Conservation (phyloP, 1,140 invertebrate species). For the Bombus waltoni region DNA sequence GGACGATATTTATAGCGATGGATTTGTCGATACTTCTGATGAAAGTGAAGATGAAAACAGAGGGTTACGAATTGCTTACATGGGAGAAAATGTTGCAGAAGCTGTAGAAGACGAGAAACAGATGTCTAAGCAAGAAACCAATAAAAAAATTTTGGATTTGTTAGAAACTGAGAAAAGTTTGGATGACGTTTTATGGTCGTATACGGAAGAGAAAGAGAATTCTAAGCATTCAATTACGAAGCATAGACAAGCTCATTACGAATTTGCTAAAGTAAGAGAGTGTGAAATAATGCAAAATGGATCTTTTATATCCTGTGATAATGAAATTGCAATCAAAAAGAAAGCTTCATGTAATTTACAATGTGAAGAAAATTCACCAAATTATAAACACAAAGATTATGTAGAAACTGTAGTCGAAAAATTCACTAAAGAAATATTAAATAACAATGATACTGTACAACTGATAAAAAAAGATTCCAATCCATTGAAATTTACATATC, state of each 20-base stretch:
- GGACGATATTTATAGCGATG: constrained; percentile 79
- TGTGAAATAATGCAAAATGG: constrained; percentile 68
- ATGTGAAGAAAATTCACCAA: not conserved
- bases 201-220: constrained; percentile 59
- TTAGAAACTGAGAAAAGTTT: constrained; percentile 75
- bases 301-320: constrained; percentile 70
- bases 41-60: constrained; percentile 77
- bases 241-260: constrained; percentile 68
- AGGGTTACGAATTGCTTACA: constrained; percentile 90
- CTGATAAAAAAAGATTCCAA: constrained; percentile 33
- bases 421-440: constrained; percentile 66
- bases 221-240: constrained; percentile 54
- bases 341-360: constrained; percentile 55
- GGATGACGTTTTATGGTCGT: constrained; percentile 72
- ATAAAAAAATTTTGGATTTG: constrained; percentile 75
- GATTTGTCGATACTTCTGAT: constrained; percentile 75
- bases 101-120: constrained; percentile 88
- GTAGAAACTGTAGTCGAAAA: constrained; percentile 65
- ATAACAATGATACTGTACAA: constrained; percentile 25
- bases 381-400: constrained; percentile 64
- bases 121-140: constrained; percentile 76
- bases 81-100: constrained; percentile 92
- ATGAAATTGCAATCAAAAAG: constrained; percentile 71
- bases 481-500: constrained; percentile 36
- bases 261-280: constrained; percentile 70